Evolutionary conservation across 2,888 invertebrate genomes (phyloP).

Genomic region (Limnephilus auricula): DNA sequence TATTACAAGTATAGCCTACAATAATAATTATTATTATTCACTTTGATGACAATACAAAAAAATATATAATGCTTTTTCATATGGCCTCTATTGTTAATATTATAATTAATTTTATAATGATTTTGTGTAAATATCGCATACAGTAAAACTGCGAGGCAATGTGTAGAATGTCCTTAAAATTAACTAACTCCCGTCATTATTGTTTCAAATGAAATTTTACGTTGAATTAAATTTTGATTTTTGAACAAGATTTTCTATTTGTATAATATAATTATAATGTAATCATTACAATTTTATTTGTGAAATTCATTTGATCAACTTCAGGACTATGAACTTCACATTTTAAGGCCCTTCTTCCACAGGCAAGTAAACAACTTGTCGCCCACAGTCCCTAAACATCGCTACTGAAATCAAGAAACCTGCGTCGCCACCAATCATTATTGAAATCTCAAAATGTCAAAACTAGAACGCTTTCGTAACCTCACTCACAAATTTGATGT

Average conservation of each 20-base stretch:
- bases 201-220: not conserved
- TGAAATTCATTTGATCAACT: not conserved
- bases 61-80: not conserved
- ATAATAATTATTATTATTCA: not conserved
- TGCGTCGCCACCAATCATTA: no score
- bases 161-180: not conserved
- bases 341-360: not conserved
- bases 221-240: not conserved
- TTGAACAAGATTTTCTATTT: not conserved
- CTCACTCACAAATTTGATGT: no score
- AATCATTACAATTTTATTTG: not conserved
- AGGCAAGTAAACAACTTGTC: no score
- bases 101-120: not conserved
- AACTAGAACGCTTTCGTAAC: no score
- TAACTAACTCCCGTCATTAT: not conserved
- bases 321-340: not conserved
- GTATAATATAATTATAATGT: not conserved
- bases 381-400: no score
- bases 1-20: not conserved
- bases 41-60: not conserved
- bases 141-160: conserved; percentile 3
- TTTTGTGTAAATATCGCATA: not conserved
- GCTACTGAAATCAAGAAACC: no score
- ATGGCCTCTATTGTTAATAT: conserved; percentile 7
- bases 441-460: no score